Evolutionary conservation across 1,140 invertebrate species (phyloP).

Genomic region (Lepidotrigona ventralis): DNA sequence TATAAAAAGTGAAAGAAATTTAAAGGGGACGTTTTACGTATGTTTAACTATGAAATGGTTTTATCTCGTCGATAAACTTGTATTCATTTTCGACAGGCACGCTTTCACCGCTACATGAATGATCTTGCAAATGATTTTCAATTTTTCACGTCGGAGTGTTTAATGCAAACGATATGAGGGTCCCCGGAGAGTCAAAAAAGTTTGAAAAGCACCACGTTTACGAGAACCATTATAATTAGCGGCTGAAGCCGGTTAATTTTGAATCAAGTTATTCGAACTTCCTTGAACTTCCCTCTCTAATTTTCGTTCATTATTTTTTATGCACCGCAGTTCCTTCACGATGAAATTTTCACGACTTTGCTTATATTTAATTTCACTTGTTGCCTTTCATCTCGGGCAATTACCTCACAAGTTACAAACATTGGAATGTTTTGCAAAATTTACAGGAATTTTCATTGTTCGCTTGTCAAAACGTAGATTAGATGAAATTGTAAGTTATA

Average conservation of each 20-base stretch:
- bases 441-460: background rate
- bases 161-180: slow-evolving; percentile 24
- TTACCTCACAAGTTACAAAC: background rate
- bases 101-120: background rate
- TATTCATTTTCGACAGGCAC: background rate
- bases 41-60: background rate
- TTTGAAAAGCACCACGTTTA: slow-evolving; percentile 15
- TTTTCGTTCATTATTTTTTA: slow-evolving; percentile 6
- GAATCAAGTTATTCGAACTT: slow-evolving; percentile 37
- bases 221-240: slow-evolving; percentile 32
- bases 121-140: background rate
- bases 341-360: slow-evolving; percentile 5
- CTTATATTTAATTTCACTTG: background rate
- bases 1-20: too few species aligned
- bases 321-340: background rate
- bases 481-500: background rate
- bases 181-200: slow-evolving; percentile 18
- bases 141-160: slow-evolving; percentile 22
- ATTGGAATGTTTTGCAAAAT: background rate
- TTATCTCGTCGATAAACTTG: background rate
- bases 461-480: background rate
- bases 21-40: too few species aligned
- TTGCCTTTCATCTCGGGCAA: background rate
- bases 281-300: slow-evolving; percentile 5
- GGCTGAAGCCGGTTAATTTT: slow-evolving; percentile 39